Evolutionary conservation across 2,113 vertebrate species (phyloP).

Genomic region (Cavia aperea): DNA sequence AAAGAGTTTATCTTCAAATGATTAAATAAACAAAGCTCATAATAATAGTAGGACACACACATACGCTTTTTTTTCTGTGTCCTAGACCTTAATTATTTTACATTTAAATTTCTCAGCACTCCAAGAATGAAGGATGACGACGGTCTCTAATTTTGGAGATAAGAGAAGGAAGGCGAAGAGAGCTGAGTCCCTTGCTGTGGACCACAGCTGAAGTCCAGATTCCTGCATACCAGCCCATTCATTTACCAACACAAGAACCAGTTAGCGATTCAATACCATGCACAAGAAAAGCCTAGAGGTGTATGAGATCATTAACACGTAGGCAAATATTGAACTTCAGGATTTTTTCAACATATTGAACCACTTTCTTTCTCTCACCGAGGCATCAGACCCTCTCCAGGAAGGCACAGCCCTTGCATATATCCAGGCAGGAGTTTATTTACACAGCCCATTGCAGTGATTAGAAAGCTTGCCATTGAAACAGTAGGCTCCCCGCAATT

Average conservation of each 20-base stretch:
- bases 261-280: neutral
- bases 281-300: neutral
- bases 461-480: neutral
- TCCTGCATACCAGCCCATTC: neutral
- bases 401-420: rapidly evolving
- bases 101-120: neutral
- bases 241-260: neutral
- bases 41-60: neutral
- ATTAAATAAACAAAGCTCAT: neutral
- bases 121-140: neutral
- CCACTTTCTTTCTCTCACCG: neutral
- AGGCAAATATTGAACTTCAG: neutral
- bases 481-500: neutral
- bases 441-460: neutral
- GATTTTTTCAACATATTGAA: neutral
- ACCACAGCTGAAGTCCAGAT: neutral
- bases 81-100: neutral
- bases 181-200: neutral
- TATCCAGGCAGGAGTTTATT: neutral
- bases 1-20: neutral
- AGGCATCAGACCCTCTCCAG: too few relatives aligned
- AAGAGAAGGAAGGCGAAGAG: neutral
- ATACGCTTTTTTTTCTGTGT: neutral
- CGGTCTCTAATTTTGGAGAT: neutral
- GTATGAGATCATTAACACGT: neutral